Conservation (phyloP, 2,797 vertebrate species). For the Channa striata region DNA sequence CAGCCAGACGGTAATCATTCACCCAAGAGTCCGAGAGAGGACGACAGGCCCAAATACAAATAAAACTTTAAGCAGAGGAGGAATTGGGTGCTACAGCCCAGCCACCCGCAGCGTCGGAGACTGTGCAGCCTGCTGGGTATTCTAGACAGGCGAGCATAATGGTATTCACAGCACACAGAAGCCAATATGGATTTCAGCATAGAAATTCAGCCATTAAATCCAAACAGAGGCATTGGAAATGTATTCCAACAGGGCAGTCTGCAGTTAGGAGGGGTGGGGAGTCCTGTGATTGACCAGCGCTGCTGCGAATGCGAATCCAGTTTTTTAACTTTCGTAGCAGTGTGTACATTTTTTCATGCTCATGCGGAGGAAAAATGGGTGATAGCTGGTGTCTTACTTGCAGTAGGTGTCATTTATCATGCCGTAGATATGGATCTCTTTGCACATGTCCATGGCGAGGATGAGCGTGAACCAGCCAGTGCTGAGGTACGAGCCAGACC, state of each 20-base stretch:
- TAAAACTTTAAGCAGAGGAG: constrained; percentile 28
- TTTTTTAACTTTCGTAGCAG: constrained; percentile 36
- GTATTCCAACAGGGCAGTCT: constrained; percentile 41
- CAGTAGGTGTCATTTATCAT: constrained; percentile 99
- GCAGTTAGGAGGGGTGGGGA: constrained; percentile 14
- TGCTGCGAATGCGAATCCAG: constrained; percentile 47
- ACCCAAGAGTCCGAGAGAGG: constrained; percentile 38
- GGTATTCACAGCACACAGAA: constrained; percentile 60
- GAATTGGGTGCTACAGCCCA: constrained; percentile 32
- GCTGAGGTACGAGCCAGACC: constrained; percentile 98
- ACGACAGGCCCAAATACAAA: constrained; percentile 23
- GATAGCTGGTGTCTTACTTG: constrained; percentile 89
- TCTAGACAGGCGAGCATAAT: constrained; percentile 48
- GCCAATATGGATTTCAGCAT: constrained; percentile 66
- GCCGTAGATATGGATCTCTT: constrained; percentile 95
- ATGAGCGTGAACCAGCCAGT: constrained; percentile 99
- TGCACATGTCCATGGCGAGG: constrained; percentile 98
- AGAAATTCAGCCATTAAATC: constrained; percentile 69
- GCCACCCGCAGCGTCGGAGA: constrained; percentile 31
- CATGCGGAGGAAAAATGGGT: neutral
- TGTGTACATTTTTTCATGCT: constrained; percentile 37
- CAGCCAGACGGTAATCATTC: constrained; percentile 62
- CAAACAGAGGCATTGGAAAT: constrained; percentile 51
- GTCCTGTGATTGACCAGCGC: constrained; percentile 23
- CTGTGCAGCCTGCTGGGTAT: constrained; percentile 52